phyloP scores from a whole-genome alignment of 2,113 vertebrate species.

The Vombatus ursinus region DNA sequence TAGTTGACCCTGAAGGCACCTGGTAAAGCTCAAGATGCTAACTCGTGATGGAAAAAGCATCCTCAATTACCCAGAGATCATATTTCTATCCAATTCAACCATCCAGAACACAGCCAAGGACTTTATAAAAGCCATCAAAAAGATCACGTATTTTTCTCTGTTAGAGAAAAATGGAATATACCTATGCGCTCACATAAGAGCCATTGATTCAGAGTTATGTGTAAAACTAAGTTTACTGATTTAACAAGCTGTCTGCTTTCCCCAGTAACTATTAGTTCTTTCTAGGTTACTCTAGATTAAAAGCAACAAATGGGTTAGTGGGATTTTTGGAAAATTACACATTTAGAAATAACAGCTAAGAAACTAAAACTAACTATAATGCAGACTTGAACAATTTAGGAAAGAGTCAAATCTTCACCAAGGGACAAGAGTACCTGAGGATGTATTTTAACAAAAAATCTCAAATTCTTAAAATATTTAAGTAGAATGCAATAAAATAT shows the following conservation, averaged over 20 bases:
- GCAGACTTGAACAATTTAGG: not conserved
- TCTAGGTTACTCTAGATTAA: not conserved
- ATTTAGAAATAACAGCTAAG: not conserved
- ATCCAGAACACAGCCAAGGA: not conserved
- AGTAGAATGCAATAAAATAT: not conserved
- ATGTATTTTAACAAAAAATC: not conserved
- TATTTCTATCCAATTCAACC: not conserved
- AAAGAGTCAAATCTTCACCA: not conserved
- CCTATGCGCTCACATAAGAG: not conserved
- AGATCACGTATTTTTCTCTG: not conserved
- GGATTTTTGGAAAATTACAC: not conserved
- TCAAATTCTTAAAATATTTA: not conserved
- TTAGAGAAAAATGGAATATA: not conserved
- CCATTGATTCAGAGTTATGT: not conserved
- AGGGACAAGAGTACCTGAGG: not conserved
- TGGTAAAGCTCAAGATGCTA: slow-evolving; percentile 11
- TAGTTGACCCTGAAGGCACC: not conserved
- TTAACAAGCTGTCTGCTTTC: not conserved
- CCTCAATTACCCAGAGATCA: not conserved
- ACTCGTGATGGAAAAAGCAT: not conserved
- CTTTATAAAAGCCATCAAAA: not conserved
- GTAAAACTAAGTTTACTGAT: slow-evolving; percentile 7
- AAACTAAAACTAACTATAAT: not conserved
- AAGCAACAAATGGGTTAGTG: not conserved
- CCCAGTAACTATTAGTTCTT: not conserved